Evolutionary conservation across 2,113 vertebrate genomes (phyloP).

Genomic region (Pan troglodytes): NHGRI_mPanTro3-v2.1_pri NC_072421.2:118897501-118898000

Average conservation of each 20-base stretch:
- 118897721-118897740: not conserved
- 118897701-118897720: not conserved
- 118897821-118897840: not conserved
- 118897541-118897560: not conserved
- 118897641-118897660: not conserved
- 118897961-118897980: too few relatives aligned
- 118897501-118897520: constrained; percentile 15
- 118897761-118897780: not conserved
- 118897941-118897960: too few relatives aligned
- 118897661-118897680: not conserved
- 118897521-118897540: constrained; percentile 36
- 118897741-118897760: not conserved
- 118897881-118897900: too few relatives aligned
- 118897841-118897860: too few relatives aligned
- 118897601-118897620: not conserved
- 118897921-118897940: too few relatives aligned
- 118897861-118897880: too few relatives aligned
- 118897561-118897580: not conserved
- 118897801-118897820: not conserved
- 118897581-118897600: not conserved
- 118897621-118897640: not conserved
- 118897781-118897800: not conserved
- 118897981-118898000: too few relatives aligned
- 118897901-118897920: too few relatives aligned
- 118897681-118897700: not conserved